Percentiles rank a stretch among this genome's conserved stretches.
phyloP scores from a whole-genome alignment of 2,888 invertebrate species.

The Capitulum mitella region DNA sequence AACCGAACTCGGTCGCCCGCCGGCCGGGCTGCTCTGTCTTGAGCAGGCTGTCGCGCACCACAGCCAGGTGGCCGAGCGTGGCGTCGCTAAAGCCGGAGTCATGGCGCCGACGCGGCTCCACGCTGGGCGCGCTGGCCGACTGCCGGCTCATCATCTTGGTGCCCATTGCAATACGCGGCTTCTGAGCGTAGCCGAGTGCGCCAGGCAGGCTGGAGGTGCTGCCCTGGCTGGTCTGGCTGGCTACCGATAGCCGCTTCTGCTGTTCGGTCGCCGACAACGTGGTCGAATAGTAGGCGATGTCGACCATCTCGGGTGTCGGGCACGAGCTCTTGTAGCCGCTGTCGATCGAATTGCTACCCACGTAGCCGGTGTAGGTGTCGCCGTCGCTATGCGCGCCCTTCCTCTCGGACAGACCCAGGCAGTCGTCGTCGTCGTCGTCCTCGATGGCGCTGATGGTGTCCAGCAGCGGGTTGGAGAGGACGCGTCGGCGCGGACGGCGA shows the following conservation, averaged over 20 bases:
- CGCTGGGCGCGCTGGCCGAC: background rate
- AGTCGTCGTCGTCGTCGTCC: constrained; percentile 40
- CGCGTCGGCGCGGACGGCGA: constrained; percentile 34
- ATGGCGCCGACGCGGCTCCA: background rate
- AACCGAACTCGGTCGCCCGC: no score
- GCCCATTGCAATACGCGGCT: constrained; percentile 42
- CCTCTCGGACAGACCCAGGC: constrained; percentile 29
- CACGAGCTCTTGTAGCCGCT: constrained; percentile 43
- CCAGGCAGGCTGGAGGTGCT: constrained; percentile 32
- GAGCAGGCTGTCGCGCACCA: background rate
- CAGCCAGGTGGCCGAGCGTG: constrained; percentile 33
- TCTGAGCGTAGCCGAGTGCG: constrained; percentile 32
- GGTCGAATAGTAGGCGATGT: constrained; percentile 39
- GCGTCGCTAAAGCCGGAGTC: constrained; percentile 25
- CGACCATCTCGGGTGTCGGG: constrained; percentile 42
- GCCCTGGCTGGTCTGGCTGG: constrained; percentile 35
- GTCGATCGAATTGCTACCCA: constrained; percentile 43
- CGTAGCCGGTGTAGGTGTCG: constrained; percentile 42
- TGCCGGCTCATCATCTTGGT: constrained; percentile 39
- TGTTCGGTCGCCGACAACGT: constrained; percentile 33
- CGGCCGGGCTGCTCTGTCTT: background rate
- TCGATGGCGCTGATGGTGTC: constrained; percentile 42
- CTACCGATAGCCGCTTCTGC: constrained; percentile 37
- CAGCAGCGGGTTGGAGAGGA: constrained; percentile 40
- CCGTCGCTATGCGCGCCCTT: constrained; percentile 34